These are phyloP conservation scores for Dicrurus megarhynchus DNA, from an alignment of 2,113 vertebrate species.

Conservation along the genomic window DNA sequence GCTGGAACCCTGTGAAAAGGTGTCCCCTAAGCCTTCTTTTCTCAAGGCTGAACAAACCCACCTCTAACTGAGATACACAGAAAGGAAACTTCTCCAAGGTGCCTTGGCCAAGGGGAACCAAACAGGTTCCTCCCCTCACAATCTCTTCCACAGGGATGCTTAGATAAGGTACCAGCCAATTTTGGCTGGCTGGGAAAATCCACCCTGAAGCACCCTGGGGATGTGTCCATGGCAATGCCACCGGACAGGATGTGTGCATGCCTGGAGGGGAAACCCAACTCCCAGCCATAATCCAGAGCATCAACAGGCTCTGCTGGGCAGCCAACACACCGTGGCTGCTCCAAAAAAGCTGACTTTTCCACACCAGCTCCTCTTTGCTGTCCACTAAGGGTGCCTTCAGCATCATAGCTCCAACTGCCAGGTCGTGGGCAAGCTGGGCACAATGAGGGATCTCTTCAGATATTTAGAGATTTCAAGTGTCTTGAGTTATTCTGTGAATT, in stretches of 20 bases:
- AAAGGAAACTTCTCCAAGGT: not conserved
- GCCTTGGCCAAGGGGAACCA: not conserved
- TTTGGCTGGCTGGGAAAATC: not conserved
- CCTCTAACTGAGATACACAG: not conserved
- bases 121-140: not conserved
- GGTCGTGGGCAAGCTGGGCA: not conserved
- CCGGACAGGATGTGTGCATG: fast-evolving
- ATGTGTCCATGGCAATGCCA: not conserved
- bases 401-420: fast-evolving
- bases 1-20: not conserved
- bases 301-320: not conserved
- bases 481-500: not conserved
- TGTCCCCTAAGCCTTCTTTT: not conserved
- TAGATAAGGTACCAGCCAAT: not conserved
- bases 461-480: not conserved
- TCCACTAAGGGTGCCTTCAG: not conserved
- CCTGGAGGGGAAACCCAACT: not conserved
- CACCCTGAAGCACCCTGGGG: not conserved
- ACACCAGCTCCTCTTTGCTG: not conserved
- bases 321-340: fast-evolving
- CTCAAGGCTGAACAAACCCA: not conserved
- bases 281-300: not conserved
- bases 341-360: not conserved
- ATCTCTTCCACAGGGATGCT: not conserved
- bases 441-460: not conserved